These are phyloP conservation scores for Lichenostomus cassidix DNA, from an alignment of 2,113 vertebrate species.

Conservation along the genomic window DNA sequence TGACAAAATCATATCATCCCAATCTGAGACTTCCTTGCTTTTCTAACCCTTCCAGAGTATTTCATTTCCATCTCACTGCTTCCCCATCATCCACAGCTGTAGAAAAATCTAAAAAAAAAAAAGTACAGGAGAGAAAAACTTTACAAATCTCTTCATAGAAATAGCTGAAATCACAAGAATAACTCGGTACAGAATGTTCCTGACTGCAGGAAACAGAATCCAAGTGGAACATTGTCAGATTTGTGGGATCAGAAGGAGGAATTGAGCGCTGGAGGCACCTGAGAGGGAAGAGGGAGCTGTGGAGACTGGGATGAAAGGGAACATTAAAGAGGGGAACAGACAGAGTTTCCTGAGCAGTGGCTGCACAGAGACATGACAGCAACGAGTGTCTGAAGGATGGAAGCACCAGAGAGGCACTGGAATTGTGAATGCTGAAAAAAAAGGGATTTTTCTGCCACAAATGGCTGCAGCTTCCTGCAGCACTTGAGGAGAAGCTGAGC, in stretches of 20 bases:
- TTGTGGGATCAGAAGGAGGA: slow-evolving; percentile 1
- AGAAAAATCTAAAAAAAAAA: background rate
- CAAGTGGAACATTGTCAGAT: background rate
- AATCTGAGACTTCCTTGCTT: background rate
- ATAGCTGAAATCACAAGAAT: background rate
- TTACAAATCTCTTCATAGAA: background rate
- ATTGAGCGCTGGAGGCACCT: background rate
- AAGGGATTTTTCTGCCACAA: background rate
- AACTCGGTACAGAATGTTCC: slow-evolving; percentile 29
- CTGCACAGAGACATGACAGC: background rate
- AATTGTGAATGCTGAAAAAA: background rate
- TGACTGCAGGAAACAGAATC: background rate
- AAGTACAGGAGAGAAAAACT: background rate
- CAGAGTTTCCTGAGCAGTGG: background rate
- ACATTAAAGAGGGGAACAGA: background rate
- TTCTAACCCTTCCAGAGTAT: background rate
- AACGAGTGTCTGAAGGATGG: background rate
- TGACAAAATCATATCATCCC: background rate
- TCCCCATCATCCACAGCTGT: background rate
- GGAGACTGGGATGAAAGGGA: background rate
- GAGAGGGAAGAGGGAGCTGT: background rate
- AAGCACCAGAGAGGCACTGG: background rate
- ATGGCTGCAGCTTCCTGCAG: background rate
- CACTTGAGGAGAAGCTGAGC: background rate
- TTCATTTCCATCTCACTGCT: background rate